phyloP scores from a whole-genome alignment of 2,113 vertebrate genomes.

The Mobula birostris region DNA sequence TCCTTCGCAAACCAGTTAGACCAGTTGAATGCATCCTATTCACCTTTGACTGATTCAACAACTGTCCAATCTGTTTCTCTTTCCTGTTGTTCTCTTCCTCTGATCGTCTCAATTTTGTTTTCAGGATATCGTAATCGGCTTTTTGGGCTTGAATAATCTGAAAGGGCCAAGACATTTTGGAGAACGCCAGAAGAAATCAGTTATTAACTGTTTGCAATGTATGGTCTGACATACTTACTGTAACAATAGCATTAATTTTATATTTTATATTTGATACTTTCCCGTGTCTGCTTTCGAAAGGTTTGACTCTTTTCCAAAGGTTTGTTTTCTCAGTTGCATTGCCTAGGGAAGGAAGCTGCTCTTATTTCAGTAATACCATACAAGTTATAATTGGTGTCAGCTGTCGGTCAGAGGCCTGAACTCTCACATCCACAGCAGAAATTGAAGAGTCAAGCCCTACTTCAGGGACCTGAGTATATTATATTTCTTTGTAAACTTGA shows the following conservation, averaged over 20 bases:
- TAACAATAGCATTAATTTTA: background rate
- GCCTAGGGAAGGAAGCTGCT: background rate
- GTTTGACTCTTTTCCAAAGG: background rate
- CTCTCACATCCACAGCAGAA: background rate
- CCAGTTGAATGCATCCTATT: background rate
- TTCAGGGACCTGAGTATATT: background rate
- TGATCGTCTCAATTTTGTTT: conserved; percentile 74
- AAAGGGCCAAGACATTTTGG: background rate
- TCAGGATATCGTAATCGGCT: conserved; percentile 68
- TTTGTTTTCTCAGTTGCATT: background rate
- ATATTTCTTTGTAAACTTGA: background rate
- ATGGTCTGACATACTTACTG: background rate
- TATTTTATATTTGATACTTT: background rate
- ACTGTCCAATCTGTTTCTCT: conserved; percentile 82
- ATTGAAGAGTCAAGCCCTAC: background rate
- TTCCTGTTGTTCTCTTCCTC: conserved; percentile 79
- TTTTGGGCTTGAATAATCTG: conserved; percentile 77
- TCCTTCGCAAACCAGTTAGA: background rate
- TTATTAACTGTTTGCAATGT: background rate
- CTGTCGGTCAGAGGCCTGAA: background rate
- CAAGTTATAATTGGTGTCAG: background rate
- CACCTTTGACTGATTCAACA: conserved; percentile 74
- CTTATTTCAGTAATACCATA: background rate
- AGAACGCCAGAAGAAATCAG: background rate
- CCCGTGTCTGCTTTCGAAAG: background rate